Conservation (phyloP, 1,140 invertebrate genomes). For the Drosophila ambigua region DNA sequence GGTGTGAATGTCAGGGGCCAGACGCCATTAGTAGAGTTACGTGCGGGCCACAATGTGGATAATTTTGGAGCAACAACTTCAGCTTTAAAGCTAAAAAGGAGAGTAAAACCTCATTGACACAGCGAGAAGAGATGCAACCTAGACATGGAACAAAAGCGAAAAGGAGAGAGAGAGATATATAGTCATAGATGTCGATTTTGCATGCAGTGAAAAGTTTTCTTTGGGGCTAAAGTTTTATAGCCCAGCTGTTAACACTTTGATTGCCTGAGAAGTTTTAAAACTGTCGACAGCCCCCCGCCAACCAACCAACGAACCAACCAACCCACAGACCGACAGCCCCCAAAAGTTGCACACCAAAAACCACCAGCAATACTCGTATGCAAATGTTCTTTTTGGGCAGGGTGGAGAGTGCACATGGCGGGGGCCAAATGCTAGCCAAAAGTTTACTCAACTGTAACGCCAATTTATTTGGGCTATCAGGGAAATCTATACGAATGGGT, state of each 20-base stretch:
- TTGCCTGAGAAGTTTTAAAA: conserved; percentile 69
- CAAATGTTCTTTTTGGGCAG: conserved; percentile 47
- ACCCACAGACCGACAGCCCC: conserved; percentile 11
- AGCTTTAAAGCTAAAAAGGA: no score
- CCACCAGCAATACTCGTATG: conserved; percentile 49
- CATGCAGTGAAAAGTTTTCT: conserved; percentile 60
- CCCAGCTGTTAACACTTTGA: conserved; percentile 76
- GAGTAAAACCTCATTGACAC: conserved; percentile 1
- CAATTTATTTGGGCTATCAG: conserved; percentile 53
- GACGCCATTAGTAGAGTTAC: conserved; percentile 37
- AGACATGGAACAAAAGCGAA: background rate
- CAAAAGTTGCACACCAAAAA: conserved; percentile 26
- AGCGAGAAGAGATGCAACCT: background rate
- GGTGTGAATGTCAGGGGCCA: conserved; percentile 64
- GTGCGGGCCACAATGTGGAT: conserved; percentile 2
- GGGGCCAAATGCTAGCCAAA: conserved; percentile 39
- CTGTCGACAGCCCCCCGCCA: conserved; percentile 25
- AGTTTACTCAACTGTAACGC: conserved; percentile 60
- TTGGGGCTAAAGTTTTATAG: conserved; percentile 66
- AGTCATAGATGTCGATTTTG: conserved; percentile 22
- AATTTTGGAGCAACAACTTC: no score
- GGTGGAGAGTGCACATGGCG: conserved; percentile 40
- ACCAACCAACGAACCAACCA: background rate
- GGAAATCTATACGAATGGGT: conserved; percentile 30
- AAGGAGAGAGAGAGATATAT: background rate